These are phyloP conservation scores for Aleadryas rufinucha DNA, from an alignment of 2,113 vertebrate genomes.

Conservation along the genomic window DNA sequence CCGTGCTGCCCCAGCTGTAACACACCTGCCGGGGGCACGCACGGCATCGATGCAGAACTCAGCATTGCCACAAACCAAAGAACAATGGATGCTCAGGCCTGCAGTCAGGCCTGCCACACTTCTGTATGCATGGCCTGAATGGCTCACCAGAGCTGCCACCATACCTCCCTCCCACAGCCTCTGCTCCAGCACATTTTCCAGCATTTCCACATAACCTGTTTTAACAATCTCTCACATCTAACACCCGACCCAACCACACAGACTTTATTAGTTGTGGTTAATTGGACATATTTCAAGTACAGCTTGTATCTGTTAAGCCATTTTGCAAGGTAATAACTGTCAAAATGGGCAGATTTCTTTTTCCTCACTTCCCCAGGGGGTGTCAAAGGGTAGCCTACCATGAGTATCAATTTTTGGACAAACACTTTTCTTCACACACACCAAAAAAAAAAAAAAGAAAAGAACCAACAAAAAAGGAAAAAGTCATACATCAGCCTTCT, in stretches of 20 bases:
- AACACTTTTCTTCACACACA: neutral
- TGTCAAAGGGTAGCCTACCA: neutral
- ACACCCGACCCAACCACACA: neutral
- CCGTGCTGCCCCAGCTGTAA: neutral
- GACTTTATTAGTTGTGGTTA: neutral
- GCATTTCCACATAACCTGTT: neutral
- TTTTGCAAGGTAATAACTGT: neutral
- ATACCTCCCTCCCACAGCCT: neutral
- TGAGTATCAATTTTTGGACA: neutral
- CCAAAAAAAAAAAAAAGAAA: neutral
- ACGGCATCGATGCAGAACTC: neutral
- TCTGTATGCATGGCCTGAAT: neutral
- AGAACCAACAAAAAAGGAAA: accelerated
- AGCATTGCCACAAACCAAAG: neutral
- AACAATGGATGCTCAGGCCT: neutral
- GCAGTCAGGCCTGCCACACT: neutral
- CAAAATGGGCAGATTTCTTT: neutral
- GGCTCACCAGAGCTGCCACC: neutral
- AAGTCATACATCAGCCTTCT: neutral
- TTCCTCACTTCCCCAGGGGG: neutral
- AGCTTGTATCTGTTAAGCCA: neutral
- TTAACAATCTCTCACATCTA: neutral
- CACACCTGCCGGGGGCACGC: neutral
- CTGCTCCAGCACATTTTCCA: neutral
- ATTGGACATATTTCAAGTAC: neutral